phyloP scores from a whole-genome alignment of 2,797 vertebrate genomes.

The Percopsis omiscomaycus region DNA sequence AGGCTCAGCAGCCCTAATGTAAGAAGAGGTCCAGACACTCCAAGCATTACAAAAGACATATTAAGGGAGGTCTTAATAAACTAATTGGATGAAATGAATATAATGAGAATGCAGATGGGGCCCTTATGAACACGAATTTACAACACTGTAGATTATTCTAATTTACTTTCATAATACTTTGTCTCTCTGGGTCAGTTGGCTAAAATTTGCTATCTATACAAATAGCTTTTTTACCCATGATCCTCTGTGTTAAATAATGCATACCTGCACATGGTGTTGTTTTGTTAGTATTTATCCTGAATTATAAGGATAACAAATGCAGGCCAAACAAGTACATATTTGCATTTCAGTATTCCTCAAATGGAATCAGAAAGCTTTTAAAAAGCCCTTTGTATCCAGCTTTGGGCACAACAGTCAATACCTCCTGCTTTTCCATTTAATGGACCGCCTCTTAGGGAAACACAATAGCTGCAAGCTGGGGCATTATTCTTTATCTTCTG shows the following conservation, averaged over 20 bases:
- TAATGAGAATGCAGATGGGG: constrained; percentile 44
- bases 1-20: constrained; percentile 21
- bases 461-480: constrained; percentile 31
- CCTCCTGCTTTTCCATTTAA: constrained; percentile 35
- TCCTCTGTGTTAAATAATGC: constrained; percentile 40
- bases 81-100: constrained; percentile 60
- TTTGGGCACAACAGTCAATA: constrained; percentile 51
- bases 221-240: constrained; percentile 37
- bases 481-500: constrained; percentile 36
- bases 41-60: constrained; percentile 28
- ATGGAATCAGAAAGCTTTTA: constrained; percentile 45
- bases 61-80: constrained; percentile 43
- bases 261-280: constrained; percentile 14
- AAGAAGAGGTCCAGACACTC: background rate
- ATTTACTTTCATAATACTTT: background rate
- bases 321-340: constrained; percentile 35
- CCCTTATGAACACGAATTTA: constrained; percentile 27
- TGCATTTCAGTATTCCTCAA: constrained; percentile 47
- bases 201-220: constrained; percentile 40
- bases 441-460: constrained; percentile 46
- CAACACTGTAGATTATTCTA: background rate
- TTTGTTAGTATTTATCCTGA: constrained; percentile 37
- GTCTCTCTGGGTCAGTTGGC: constrained; percentile 14
- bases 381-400: constrained; percentile 50
- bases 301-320: constrained; percentile 21